These are phyloP conservation scores for Colinus virginianus DNA, from an alignment of 2,113 vertebrate genomes.

Conservation along the genomic window DNA sequence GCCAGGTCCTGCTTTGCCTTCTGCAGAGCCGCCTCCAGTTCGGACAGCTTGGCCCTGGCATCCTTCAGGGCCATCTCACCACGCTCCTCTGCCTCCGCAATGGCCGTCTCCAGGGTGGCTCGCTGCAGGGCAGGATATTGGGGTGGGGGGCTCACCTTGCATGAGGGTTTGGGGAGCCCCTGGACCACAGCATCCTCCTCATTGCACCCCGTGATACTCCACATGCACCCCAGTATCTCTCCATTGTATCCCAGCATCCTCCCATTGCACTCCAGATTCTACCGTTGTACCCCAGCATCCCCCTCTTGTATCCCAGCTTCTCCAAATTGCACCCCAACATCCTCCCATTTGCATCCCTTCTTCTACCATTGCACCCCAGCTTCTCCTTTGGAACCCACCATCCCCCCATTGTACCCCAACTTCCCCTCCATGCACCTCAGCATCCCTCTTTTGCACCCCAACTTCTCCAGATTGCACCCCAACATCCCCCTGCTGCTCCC, in stretches of 20 bases:
- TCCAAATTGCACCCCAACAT: not conserved
- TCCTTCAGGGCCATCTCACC: slow-evolving; percentile 77
- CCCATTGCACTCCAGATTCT: not conserved
- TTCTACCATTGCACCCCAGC: not conserved
- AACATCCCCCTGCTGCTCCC: not conserved
- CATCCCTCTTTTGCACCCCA: not conserved
- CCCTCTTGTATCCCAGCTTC: not conserved
- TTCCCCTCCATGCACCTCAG: not conserved
- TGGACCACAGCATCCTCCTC: not conserved
- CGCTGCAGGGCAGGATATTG: not conserved
- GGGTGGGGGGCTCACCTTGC: not conserved
- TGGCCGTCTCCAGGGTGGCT: slow-evolving; percentile 14
- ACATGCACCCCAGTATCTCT: not conserved
- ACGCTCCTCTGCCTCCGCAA: slow-evolving; percentile 59
- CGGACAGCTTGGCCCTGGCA: slow-evolving; percentile 65
- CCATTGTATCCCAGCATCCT: not conserved
- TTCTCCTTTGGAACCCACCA: too few species aligned
- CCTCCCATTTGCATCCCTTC: not conserved
- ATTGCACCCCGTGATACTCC: not conserved
- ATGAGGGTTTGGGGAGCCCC: not conserved
- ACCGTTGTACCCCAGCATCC: too few species aligned
- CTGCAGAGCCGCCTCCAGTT: slow-evolving; percentile 74
- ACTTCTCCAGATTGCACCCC: not conserved
- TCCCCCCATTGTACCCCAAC: not conserved
- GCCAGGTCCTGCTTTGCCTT: slow-evolving; percentile 74